Conservation (phyloP, 2,888 invertebrate genomes). For the Leucophora obtusa region DNA sequence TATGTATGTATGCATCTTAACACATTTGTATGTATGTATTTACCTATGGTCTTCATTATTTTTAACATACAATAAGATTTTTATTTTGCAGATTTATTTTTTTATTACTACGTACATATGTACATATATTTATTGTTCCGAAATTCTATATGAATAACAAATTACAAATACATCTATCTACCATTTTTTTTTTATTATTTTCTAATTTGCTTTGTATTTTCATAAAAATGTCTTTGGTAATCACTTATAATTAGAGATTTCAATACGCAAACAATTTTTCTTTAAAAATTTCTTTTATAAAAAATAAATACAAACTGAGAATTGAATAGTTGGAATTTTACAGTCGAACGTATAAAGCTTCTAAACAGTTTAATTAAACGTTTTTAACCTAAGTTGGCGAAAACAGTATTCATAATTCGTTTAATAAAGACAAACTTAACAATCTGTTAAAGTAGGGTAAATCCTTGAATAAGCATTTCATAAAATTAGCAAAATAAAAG, state of each 20-base stretch:
- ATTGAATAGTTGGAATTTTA: too few species aligned
- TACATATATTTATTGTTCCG: slow-evolving; percentile 28
- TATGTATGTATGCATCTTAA: background rate
- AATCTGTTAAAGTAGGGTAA: too few species aligned
- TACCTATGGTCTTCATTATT: background rate
- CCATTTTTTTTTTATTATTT: slow-evolving; percentile 21
- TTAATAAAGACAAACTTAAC: too few species aligned
- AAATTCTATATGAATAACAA: slow-evolving; percentile 37
- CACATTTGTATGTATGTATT: background rate
- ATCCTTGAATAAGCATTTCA: too few species aligned
- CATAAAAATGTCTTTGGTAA: slow-evolving; percentile 20
- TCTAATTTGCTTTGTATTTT: slow-evolving; percentile 7
- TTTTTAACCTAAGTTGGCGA: too few species aligned
- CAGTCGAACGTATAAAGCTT: too few species aligned
- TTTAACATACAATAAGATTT: background rate
- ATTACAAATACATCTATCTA: slow-evolving; percentile 55
- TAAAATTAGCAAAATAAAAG: too few species aligned
- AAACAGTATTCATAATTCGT: too few species aligned
- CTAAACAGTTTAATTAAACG: too few species aligned
- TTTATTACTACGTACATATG: background rate
- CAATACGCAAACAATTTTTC: slow-evolving; percentile 52
- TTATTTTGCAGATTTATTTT: slow-evolving; percentile 9
- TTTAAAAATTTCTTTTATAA: background rate
- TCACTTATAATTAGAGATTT: slow-evolving; percentile 33
- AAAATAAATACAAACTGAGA: too few species aligned